Conservation (phyloP, 2,113 vertebrate species). For the Proterorhinus semilunaris region DNA sequence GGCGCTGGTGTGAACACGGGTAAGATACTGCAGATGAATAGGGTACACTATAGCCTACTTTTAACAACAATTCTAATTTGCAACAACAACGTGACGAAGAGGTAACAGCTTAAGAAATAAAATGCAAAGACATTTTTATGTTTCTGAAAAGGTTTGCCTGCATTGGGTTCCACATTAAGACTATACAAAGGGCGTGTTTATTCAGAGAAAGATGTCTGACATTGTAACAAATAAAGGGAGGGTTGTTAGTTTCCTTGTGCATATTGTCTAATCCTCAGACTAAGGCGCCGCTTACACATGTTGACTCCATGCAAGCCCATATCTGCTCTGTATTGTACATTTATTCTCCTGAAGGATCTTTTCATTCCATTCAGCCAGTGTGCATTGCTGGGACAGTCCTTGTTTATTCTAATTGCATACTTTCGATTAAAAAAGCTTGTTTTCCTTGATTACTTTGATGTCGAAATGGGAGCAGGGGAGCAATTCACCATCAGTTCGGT, state of each 20-base stretch:
- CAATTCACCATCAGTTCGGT: constrained; percentile 77
- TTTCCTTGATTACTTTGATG: constrained; percentile 84
- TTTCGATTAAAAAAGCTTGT: constrained; percentile 82
- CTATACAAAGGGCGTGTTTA: too few species aligned
- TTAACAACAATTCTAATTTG: too few species aligned
- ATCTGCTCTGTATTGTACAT: constrained; percentile 50
- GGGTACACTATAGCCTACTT: too few species aligned
- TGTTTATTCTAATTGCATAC: constrained; percentile 81
- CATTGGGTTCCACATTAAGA: too few species aligned
- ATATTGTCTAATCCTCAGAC: constrained; percentile 28
- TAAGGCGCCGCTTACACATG: constrained; percentile 42
- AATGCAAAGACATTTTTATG: too few species aligned
- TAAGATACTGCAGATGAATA: neutral
- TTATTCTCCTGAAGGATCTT: constrained; percentile 54
- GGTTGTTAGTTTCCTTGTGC: neutral
- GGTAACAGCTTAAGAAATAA: too few species aligned
- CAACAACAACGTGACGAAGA: too few species aligned
- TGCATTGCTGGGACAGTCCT: constrained; percentile 67
- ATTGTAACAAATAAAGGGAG: too few species aligned
- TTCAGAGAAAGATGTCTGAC: too few species aligned
- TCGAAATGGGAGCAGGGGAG: constrained; percentile 77
- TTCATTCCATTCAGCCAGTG: constrained; percentile 64
- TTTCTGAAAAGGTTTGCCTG: too few species aligned
- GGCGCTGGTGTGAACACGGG: neutral
- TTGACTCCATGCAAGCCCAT: constrained; percentile 59